Base-by-base conservation (phyloP, 2,797 vertebrate genomes). In the Brachyalestes nurse region DNA sequence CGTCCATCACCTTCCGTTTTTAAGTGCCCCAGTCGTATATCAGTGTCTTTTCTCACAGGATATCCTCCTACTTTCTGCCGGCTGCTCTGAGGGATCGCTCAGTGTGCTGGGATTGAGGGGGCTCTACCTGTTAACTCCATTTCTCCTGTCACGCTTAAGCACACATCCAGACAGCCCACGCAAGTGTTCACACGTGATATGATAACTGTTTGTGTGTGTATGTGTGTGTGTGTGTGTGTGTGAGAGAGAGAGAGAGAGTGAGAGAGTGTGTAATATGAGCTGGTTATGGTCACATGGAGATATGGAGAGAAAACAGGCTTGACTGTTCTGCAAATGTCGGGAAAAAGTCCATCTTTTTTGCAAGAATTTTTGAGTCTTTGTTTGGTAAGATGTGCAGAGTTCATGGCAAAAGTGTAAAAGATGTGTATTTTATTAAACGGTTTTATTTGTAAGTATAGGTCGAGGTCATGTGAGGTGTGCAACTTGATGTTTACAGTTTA, bases 1-100 rank as follows among this genome's bases (percentile, higher is more conserved):
- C 83, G 84, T 79, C 85, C 87, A 88, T 89, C 82, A 73, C 86
- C 72, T 23, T 64, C 80, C 88, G 88, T 87, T 89, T 94, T 93
- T 88, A 93, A 91, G 91, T 89, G 73, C 84, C 87, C 88, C 88
- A 82, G 90, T 93, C 90, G 85, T 92, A 92, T 92, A 92, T 92
- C 91, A 93, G 87, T 87, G 87, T 81, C 83, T 82, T 78, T 85
- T 73, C 85, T 81, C 69, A 45, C 82, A 83, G 81, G 83, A 85
- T 84, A 78, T 84, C 80, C 86, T 85, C 86, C 82, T 72, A 78
- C 82, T 85, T 86, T 85, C 80, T 87, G 77, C 80, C 74, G 79
- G 64, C 58, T 49, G 73, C 73, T 81, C 62, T 83, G 40, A 51
- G 42, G 8, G 70, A 55, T 64, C 14, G 25, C 23, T 34, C 40